These are phyloP conservation scores for Cheilosia vernalis DNA, from an alignment of 2,888 invertebrate species.

Conservation along the genomic window DNA sequence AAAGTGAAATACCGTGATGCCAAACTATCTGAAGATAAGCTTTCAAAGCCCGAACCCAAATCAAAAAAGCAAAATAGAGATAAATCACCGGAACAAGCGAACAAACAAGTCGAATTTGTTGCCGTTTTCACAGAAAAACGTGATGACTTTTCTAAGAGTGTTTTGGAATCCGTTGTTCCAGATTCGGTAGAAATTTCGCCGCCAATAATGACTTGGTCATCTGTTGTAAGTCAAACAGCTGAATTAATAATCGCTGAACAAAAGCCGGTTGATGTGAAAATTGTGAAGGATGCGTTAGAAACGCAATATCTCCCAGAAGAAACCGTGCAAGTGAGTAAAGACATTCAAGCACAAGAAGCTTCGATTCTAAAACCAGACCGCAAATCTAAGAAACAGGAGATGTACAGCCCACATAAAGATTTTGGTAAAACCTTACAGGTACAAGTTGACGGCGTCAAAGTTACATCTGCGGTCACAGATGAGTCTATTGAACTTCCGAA, in stretches of 20 bases:
- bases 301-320: background rate
- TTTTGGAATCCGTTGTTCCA: background rate
- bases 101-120: background rate
- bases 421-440: background rate
- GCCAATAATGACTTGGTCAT: constrained; percentile 21
- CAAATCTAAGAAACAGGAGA: constrained; percentile 1
- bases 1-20: background rate
- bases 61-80: constrained; percentile 18
- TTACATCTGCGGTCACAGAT: background rate
- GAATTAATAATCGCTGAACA: constrained; percentile 24
- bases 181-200: background rate
- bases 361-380: background rate
- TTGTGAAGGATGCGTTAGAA: background rate
- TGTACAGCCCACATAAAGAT: background rate
- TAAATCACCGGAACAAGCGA: constrained; percentile 5
- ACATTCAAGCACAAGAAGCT: background rate
- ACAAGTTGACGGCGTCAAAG: background rate
- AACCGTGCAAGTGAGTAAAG: background rate
- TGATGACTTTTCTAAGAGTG: background rate
- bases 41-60: background rate
- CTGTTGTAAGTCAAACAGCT: constrained; percentile 63
- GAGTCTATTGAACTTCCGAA: background rate
- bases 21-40: background rate
- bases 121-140: background rate
- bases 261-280: background rate